Conservation (phyloP, 2,888 invertebrate genomes). For the Heliconius ethilla region DNA sequence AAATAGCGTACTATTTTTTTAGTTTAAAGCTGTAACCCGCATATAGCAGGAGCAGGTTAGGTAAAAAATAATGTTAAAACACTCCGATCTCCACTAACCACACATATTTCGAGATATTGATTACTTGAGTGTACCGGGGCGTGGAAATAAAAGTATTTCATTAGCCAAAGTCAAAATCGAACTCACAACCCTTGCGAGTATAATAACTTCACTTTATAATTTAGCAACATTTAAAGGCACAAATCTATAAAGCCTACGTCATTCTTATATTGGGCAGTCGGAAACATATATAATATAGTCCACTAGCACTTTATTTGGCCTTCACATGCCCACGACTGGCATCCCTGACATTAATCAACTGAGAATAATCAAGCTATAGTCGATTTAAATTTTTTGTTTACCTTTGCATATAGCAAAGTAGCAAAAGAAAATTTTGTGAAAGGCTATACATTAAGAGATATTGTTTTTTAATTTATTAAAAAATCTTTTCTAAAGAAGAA, state of each 20-base stretch:
- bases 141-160: too few species aligned
- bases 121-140: not conserved
- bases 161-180: too few species aligned
- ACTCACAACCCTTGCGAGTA: not conserved
- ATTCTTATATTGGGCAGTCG: slow-evolving; percentile 27
- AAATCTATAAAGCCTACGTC: slow-evolving; percentile 17
- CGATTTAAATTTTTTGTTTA: not conserved
- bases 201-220: not conserved
- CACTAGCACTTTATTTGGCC: slow-evolving; percentile 34
- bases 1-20: too few species aligned
- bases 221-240: not conserved
- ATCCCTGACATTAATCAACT: slow-evolving; percentile 39
- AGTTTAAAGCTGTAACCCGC: too few species aligned
- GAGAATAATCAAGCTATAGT: not conserved
- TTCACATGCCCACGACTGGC: slow-evolving; percentile 34
- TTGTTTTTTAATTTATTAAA: not conserved
- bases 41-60: not conserved
- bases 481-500: too few species aligned
- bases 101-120: not conserved
- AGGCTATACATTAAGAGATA: too few species aligned
- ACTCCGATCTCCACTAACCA: not conserved
- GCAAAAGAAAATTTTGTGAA: not conserved
- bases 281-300: slow-evolving; percentile 32
- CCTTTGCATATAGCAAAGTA: not conserved
- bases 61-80: not conserved